Conservation (phyloP, 1,140 invertebrate species). For the Pomacea maculata region DNA sequence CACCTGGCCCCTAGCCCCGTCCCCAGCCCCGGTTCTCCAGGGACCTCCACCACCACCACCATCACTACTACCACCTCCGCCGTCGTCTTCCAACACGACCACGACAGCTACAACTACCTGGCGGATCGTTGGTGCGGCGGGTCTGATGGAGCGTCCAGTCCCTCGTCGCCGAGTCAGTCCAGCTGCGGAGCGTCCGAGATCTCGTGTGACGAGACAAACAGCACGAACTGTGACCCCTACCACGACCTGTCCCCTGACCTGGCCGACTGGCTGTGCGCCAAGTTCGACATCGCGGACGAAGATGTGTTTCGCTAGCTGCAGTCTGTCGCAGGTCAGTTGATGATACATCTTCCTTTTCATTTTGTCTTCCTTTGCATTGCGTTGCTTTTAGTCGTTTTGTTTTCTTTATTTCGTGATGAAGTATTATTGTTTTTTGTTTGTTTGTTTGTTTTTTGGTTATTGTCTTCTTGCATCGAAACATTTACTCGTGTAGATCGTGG, state of each 20-base stretch:
- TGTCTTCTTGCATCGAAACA: neutral
- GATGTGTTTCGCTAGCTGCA: constrained; percentile 1
- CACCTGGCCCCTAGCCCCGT: neutral
- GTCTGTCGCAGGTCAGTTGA: neutral
- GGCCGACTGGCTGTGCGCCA: constrained; percentile 21
- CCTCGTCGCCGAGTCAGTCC: constrained; percentile 16
- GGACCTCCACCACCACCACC: neutral
- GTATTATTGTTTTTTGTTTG: no score
- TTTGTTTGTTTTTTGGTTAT: neutral
- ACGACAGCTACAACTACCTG: constrained; percentile 1
- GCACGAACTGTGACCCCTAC: neutral
- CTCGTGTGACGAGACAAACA: constrained; percentile 1
- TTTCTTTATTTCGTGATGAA: no score
- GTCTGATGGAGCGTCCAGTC: constrained; percentile 9
- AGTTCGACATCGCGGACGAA: constrained; percentile 18
- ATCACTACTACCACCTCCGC: neutral
- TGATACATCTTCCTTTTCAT: neutral
- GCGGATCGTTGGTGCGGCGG: constrained; percentile 1
- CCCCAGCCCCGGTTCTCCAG: neutral
- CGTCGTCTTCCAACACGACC: constrained; percentile 5
- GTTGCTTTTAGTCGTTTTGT: neutral
- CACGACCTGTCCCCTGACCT: constrained; percentile 19
- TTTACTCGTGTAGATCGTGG: neutral
- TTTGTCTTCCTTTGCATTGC: neutral
- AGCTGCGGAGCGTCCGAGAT: constrained; percentile 10